These are phyloP conservation scores for Reinhardtius hippoglossoides DNA, from an alignment of 2,113 vertebrate genomes.

Conservation along the genomic window DNA sequence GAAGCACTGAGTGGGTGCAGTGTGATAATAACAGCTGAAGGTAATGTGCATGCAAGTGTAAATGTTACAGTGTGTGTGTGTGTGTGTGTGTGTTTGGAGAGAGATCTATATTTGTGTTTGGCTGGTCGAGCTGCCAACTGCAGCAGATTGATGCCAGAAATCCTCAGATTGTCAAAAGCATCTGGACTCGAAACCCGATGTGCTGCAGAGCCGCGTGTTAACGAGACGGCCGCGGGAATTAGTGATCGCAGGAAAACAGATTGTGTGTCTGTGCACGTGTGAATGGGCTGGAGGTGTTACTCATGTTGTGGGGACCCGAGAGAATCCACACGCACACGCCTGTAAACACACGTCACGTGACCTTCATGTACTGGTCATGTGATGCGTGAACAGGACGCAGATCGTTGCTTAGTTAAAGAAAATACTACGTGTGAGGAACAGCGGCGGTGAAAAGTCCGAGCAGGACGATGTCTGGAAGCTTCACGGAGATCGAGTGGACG, in stretches of 20 bases:
- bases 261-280: background rate
- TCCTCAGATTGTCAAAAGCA: background rate
- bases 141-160: slow-evolving; percentile 47
- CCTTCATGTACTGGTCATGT: background rate
- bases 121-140: slow-evolving; percentile 16
- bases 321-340: background rate
- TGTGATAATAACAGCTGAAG: slow-evolving; percentile 68
- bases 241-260: background rate
- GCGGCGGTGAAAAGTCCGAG: no score
- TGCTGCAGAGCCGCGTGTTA: slow-evolving; percentile 33
- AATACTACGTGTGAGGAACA: background rate
- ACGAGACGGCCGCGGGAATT: slow-evolving; percentile 13
- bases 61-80: slow-evolving; percentile 21
- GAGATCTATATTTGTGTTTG: slow-evolving; percentile 62
- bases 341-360: background rate
- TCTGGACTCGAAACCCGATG: slow-evolving; percentile 35
- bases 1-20: slow-evolving; percentile 39
- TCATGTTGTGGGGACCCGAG: background rate
- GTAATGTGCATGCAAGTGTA: slow-evolving; percentile 56
- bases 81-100: slow-evolving; percentile 12
- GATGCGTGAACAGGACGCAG: background rate
- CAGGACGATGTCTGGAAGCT: no score
- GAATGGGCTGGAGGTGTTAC: background rate
- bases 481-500: no score
- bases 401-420: background rate